Conservation (phyloP, 2,797 vertebrate genomes). For the Neosilurus hyrtlii region DNA sequence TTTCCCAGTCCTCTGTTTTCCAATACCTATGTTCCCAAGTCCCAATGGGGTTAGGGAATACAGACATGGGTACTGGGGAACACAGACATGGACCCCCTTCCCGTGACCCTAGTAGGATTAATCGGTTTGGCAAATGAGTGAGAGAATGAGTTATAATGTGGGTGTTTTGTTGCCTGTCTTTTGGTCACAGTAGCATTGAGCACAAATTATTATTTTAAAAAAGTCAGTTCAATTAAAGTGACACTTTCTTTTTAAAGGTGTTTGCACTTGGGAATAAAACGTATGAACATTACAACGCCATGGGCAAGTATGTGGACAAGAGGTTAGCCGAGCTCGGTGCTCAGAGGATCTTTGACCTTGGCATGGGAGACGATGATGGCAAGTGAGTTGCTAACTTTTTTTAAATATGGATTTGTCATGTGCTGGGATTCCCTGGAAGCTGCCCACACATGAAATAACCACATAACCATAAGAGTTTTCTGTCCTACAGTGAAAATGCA, state of each 20-base stretch:
- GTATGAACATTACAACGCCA: slow-evolving; percentile 96
- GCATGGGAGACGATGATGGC: slow-evolving; percentile 90
- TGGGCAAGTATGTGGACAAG: slow-evolving; percentile 95
- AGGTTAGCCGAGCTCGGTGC: slow-evolving; percentile 88
- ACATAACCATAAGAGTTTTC: background rate
- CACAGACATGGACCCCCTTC: no score
- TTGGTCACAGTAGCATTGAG: no score
- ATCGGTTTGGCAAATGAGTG: no score
- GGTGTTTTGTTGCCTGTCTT: no score
- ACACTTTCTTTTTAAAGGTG: slow-evolving; percentile 72
- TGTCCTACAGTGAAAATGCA: background rate
- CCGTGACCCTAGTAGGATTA: no score
- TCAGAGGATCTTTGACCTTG: slow-evolving; percentile 90
- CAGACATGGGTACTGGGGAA: no score
- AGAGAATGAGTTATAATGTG: no score
- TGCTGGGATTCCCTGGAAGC: background rate
- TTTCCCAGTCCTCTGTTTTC: no score
- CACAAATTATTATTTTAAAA: background rate
- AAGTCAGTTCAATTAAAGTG: background rate
- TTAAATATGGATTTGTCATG: background rate
- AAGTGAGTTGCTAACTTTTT: slow-evolving; percentile 81
- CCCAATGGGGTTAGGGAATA: no score
- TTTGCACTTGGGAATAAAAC: slow-evolving; percentile 98
- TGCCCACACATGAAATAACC: background rate
- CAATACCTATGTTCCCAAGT: no score